phyloP scores from a whole-genome alignment of 2,113 vertebrate genomes.

The Tupaia chinensis region DNA sequence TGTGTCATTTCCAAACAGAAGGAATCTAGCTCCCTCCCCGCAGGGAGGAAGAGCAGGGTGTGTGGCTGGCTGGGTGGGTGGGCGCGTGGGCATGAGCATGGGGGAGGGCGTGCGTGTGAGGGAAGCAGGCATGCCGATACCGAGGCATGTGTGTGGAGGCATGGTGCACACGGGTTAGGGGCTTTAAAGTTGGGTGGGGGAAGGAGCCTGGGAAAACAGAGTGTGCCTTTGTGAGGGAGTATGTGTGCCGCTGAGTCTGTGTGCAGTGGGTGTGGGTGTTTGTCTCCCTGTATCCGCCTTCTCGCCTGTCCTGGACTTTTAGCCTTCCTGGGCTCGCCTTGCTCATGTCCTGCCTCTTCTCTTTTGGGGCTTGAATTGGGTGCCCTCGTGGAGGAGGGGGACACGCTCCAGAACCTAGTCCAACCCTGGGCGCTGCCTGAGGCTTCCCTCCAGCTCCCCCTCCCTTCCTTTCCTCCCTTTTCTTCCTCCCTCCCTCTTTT shows the following conservation, averaged over 20 bases:
- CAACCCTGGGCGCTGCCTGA: conserved; percentile 72
- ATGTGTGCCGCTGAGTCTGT: conserved; percentile 39
- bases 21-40: conserved; percentile 66
- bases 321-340: conserved; percentile 61
- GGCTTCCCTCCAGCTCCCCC: conserved; percentile 75
- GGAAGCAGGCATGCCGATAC: conserved; percentile 52
- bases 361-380: conserved; percentile 17
- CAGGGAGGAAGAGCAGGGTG: conserved; percentile 70
- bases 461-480: conserved; percentile 65
- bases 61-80: conserved; percentile 71
- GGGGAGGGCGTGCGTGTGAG: conserved; percentile 34
- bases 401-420: conserved; percentile 47
- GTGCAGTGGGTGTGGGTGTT: conserved; percentile 82
- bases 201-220: conserved; percentile 23
- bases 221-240: conserved; percentile 70
- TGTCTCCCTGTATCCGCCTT: conserved; percentile 81
- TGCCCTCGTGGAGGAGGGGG: conserved; percentile 56
- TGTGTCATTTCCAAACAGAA: conserved; percentile 84
- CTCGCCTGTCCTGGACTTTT: conserved; percentile 75
- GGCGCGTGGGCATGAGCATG: conserved; percentile 68
- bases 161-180: background rate
- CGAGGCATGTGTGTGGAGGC: background rate
- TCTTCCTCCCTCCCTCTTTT: conserved; percentile 68
- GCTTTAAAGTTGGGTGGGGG: conserved; percentile 28
- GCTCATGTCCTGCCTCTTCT: conserved; percentile 15